These are phyloP conservation scores for Augochlora pura DNA, from an alignment of 1,140 invertebrate genomes.

Conservation along the genomic window DNA sequence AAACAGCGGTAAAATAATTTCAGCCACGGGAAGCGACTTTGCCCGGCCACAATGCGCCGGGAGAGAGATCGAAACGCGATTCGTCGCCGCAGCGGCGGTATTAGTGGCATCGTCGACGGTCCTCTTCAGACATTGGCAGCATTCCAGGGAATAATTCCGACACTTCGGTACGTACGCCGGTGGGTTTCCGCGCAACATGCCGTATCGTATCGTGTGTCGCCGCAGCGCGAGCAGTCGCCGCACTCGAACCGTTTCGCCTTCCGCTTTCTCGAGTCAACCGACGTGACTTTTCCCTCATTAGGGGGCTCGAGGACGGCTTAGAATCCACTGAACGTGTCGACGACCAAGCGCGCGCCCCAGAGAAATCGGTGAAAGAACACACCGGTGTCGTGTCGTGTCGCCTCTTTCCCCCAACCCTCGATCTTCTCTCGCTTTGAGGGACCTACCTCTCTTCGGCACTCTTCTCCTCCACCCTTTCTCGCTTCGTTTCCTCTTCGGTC, in stretches of 20 bases:
- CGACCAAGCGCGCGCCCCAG: neutral
- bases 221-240: conserved; percentile 3
- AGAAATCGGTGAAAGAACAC: conserved; percentile 10
- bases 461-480: too few species aligned
- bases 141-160: conserved; percentile 62
- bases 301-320: neutral
- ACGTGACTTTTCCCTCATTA: conserved; percentile 43
- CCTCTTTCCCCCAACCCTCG: neutral
- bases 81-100: too few species aligned
- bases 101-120: neutral
- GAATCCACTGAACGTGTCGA: conserved; percentile 28
- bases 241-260: neutral
- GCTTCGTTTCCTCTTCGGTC: too few species aligned
- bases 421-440: neutral
- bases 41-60: too few species aligned
- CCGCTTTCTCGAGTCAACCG: conserved; percentile 13
- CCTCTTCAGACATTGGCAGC: conserved; percentile 59
- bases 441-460: too few species aligned
- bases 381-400: neutral
- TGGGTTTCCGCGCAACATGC: conserved; percentile 41
- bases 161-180: conserved; percentile 44
- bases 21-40: too few species aligned
- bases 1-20: too few species aligned
- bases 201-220: conserved; percentile 47
- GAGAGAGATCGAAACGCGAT: neutral